Base-by-base conservation (phyloP, 2,113 vertebrate species). In the Anhinga anhinga region DNA sequence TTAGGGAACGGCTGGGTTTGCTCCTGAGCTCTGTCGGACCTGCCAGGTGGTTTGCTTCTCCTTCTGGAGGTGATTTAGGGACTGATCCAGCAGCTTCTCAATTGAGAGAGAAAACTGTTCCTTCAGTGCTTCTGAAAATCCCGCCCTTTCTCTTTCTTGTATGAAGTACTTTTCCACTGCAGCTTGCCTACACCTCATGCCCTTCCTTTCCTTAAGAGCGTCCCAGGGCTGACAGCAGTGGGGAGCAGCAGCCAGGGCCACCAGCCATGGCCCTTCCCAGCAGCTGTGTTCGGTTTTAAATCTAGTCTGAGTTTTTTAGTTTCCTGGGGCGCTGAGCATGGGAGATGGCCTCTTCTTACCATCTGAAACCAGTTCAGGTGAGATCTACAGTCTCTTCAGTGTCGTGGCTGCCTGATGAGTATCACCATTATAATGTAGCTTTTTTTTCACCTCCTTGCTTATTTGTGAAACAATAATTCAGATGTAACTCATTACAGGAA, bases 181-280 rank as follows among this genome's bases (percentile, higher is more conserved):
- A 44, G 25, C 11, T 56, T 53, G 4, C 11, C 69, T 25, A 20
- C 8, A 30, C 10, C 7, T 79, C 8, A 0, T 13, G 13, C 16
- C 21, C 36, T 22, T 30, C 56, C 62, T 59, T 79, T 63, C 20
- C 16, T 77, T 34, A 25, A 19, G 9, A 77, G 26, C 8, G 11
- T 5, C 8, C 5, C 7, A 26, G 22, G 29, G 13, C 42, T 74
- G 66, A 58, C 3, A 5, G 1, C 4, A 1, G 6, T 5, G 12
- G 19, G 25, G 10, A 73, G 26, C 44, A 61, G 52, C 2, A 10
- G 8, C 34, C 11, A 2, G 2, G 2, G 25, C 21, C 38, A 44
- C 20, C 19, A 86, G 34, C 34, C 11, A 2, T 2, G 1, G 25
- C 21, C 38, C 20, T 49, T 47, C 32, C 20, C 38, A 59, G 38